A percentile compares a stretch with the other conserved stretches of the same genome.
These are phyloP conservation scores for Odobenus rosmarus DNA, from an alignment of 2,113 vertebrate species.

Conservation along the genomic window DNA sequence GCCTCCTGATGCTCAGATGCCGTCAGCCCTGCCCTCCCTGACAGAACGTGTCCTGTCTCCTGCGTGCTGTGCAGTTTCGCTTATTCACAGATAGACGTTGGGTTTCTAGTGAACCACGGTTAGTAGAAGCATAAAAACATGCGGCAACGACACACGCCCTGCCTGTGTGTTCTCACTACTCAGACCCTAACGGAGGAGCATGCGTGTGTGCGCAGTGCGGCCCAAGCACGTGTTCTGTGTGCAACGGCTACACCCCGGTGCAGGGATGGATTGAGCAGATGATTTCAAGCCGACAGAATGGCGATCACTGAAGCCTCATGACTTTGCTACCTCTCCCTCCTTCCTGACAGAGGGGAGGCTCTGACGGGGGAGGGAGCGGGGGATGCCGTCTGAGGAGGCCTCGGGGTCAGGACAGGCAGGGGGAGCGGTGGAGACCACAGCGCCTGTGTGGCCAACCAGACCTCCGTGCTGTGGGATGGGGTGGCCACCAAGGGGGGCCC, in stretches of 20 bases:
- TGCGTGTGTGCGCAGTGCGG: not conserved
- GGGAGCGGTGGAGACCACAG: not conserved
- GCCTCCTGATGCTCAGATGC: conserved; percentile 43
- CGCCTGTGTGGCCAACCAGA: not conserved
- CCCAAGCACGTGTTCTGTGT: not conserved
- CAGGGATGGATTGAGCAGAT: not conserved
- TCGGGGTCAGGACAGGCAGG: not conserved
- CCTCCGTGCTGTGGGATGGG: not conserved
- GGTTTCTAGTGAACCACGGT: not conserved
- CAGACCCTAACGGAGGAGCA: not conserved
- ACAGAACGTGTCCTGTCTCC: not conserved
- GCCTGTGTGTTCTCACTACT: not conserved
- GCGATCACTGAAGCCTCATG: not conserved
- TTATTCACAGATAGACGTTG: not conserved
- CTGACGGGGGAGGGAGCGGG: too few relatives aligned
- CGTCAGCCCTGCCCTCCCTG: not conserved
- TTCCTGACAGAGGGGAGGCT: not conserved
- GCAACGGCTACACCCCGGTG: not conserved
- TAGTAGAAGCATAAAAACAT: conserved; percentile 50
- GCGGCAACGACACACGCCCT: conserved; percentile 9
- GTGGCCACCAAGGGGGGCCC: not conserved
- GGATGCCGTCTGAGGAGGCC: not conserved
- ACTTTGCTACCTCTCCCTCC: not conserved
- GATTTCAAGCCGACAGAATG: not conserved
- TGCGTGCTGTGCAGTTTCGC: conserved; percentile 7